These are phyloP conservation scores for Kryptolebias marmoratus DNA, from an alignment of 2,113 vertebrate species.

Conservation along the genomic window DNA sequence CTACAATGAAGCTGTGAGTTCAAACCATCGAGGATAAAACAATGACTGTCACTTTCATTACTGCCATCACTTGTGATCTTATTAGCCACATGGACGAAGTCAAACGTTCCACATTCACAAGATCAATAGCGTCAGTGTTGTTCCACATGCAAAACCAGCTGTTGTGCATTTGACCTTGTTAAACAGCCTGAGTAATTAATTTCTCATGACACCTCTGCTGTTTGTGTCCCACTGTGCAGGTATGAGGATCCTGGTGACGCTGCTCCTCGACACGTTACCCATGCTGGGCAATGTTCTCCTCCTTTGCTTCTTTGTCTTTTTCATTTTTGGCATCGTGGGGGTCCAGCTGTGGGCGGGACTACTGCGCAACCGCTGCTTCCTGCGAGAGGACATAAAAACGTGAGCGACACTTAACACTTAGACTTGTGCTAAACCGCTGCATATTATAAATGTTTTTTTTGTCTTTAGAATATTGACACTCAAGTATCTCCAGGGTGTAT, in stretches of 20 bases:
- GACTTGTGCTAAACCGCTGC: background rate
- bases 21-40: conserved; percentile 38
- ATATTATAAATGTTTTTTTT: too few species aligned
- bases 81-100: conserved; percentile 13
- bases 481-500: background rate
- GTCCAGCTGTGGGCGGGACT: conserved; percentile 84
- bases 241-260: conserved; percentile 93
- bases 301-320: conserved; percentile 94
- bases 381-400: conserved; percentile 54
- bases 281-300: conserved; percentile 92
- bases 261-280: conserved; percentile 93
- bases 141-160: background rate
- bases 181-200: background rate
- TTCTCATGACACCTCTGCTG: background rate
- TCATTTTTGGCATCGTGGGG: conserved; percentile 86
- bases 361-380: conserved; percentile 77
- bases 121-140: conserved; percentile 36
- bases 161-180: background rate
- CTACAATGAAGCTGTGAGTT: conserved; percentile 42
- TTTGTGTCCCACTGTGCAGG: conserved; percentile 72
- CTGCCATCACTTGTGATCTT: conserved; percentile 41
- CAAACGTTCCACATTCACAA: background rate
- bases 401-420: conserved; percentile 41
- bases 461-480: too few species aligned
- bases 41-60: conserved; percentile 54